Percentiles rank a stretch among this genome's conserved stretches.
phyloP scores from a whole-genome alignment of 2,888 invertebrate species.

The Tinea semifulvella region DNA sequence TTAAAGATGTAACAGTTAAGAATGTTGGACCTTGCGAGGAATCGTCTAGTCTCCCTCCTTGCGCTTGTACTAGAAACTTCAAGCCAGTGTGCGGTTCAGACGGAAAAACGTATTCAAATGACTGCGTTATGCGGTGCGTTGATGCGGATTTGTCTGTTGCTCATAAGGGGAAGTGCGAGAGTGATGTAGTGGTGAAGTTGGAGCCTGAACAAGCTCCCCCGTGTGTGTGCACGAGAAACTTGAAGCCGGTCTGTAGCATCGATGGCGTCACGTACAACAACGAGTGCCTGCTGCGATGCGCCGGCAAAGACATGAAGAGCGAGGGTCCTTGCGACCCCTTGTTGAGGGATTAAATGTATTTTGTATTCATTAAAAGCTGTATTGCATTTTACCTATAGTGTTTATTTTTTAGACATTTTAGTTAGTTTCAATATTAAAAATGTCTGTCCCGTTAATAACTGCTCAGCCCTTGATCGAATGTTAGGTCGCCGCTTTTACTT shows the following conservation, averaged over 20 bases:
- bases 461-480: too few relatives aligned
- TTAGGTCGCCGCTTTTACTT: too few relatives aligned
- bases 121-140: constrained; percentile 69
- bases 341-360: constrained; percentile 1
- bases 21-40: background rate
- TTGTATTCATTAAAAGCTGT: too few relatives aligned
- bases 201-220: background rate
- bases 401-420: too few relatives aligned
- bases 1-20: background rate
- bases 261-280: constrained; percentile 74
- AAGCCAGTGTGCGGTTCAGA: constrained; percentile 74
- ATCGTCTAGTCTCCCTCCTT: constrained; percentile 12
- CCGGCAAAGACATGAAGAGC: constrained; percentile 15
- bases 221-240: constrained; percentile 21
- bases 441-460: too few relatives aligned
- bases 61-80: constrained; percentile 23
- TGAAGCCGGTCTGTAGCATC: constrained; percentile 69
- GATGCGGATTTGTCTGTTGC: background rate
- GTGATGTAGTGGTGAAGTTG: background rate
- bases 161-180: constrained; percentile 3
- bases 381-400: too few relatives aligned
- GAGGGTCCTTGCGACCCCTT: constrained; percentile 8
- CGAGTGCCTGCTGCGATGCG: constrained; percentile 71
- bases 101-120: constrained; percentile 72
- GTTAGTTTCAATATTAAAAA: too few relatives aligned